phyloP scores from a whole-genome alignment of 2,888 invertebrate species.

The Xylocampa areola region DNA sequence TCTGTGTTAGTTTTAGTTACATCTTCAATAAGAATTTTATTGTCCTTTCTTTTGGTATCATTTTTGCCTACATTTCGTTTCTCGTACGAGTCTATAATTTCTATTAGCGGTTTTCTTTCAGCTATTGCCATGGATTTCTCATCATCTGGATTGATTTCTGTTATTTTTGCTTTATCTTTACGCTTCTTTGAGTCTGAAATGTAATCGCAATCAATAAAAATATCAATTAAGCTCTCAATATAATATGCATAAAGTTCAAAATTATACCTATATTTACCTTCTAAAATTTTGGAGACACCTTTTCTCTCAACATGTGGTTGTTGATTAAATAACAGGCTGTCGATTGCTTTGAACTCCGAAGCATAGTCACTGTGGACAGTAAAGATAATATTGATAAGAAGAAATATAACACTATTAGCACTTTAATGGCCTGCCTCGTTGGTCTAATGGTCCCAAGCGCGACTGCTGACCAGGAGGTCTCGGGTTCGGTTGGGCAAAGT shows the following conservation, averaged over 20 bases:
- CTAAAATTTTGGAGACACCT: constrained; percentile 59
- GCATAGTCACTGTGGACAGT: constrained; percentile 65
- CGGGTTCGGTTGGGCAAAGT: too few species aligned
- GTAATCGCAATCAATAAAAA: background rate
- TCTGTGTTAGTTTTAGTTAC: constrained; percentile 47
- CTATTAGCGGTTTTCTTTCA: constrained; percentile 74
- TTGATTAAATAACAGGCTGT: constrained; percentile 75
- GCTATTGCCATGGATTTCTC: constrained; percentile 53
- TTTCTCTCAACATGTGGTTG: constrained; percentile 63
- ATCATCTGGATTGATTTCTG: constrained; percentile 61
- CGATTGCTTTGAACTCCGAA: constrained; percentile 72
- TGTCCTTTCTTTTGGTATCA: constrained; percentile 34
- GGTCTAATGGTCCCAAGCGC: too few species aligned
- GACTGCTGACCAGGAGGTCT: too few species aligned
- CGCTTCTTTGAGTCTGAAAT: constrained; percentile 59
- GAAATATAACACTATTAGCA: too few species aligned
- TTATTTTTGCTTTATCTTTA: constrained; percentile 56
- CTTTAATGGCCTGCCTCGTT: too few species aligned
- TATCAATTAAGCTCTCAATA: background rate
- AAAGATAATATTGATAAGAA: too few species aligned
- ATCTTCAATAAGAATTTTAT: constrained; percentile 45
- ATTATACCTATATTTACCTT: constrained; percentile 59
- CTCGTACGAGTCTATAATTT: constrained; percentile 72
- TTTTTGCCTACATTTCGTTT: constrained; percentile 52
- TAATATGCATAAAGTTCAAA: background rate